phyloP scores from a whole-genome alignment of 2,888 invertebrate genomes.

The Cecidostiba fungosa region DNA sequence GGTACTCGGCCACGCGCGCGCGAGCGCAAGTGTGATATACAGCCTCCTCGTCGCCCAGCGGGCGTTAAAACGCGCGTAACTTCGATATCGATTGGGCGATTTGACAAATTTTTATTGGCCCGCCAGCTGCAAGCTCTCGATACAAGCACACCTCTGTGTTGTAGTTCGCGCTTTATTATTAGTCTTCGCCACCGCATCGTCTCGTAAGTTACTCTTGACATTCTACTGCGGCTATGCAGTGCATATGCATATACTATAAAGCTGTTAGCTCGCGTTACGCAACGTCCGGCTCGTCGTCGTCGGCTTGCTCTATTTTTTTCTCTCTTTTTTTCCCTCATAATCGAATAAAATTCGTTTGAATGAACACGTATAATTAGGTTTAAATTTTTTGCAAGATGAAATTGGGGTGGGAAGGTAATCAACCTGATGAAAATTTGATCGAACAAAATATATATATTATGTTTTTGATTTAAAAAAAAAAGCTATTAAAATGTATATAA shows the following conservation, averaged over 20 bases:
- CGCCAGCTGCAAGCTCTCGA: background rate
- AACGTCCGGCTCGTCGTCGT: constrained; percentile 14
- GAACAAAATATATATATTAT: no score
- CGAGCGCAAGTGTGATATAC: no score
- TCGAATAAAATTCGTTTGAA: background rate
- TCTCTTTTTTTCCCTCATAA: background rate
- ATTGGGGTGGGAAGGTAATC: no score
- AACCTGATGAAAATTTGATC: no score
- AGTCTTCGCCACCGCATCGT: constrained; percentile 26
- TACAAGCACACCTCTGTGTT: background rate
- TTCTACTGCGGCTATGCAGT: background rate
- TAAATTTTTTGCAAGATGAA: no score
- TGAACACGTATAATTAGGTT: background rate
- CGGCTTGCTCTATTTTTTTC: background rate
- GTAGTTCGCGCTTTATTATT: constrained; percentile 14
- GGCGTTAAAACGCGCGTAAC: background rate
- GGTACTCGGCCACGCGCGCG: no score
- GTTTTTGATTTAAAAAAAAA: no score
- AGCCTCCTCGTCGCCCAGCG: background rate
- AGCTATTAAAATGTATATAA: no score
- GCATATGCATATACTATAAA: constrained; percentile 5
- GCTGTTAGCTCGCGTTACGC: constrained; percentile 19
- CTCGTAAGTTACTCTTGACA: constrained; percentile 29
- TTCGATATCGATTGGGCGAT: background rate
- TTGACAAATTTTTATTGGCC: constrained; percentile 28